phyloP scores from a whole-genome alignment of 2,113 vertebrate genomes.

The Xenotilapia flavipinnis region DNA sequence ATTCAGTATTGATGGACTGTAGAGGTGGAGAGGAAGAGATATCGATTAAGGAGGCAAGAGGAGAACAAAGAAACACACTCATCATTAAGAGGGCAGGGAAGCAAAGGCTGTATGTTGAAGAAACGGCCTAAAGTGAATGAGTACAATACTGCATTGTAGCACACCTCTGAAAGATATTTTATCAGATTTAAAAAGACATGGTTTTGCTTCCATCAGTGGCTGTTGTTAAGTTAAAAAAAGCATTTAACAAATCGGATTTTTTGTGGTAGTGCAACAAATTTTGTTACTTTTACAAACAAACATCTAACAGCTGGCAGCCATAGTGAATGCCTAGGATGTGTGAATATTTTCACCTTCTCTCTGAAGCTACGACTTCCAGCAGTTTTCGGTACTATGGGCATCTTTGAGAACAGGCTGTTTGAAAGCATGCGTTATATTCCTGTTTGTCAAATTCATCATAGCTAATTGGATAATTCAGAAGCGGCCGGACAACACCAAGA shows the following conservation, averaged over 20 bases:
- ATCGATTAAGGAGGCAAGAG: constrained; percentile 33
- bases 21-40: neutral
- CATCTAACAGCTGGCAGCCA: neutral
- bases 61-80: constrained; percentile 26
- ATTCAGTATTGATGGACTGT: constrained; percentile 50
- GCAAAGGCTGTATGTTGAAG: neutral
- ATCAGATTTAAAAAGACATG: neutral
- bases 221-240: neutral
- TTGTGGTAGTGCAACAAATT: neutral
- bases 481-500: neutral
- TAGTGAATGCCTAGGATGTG: neutral
- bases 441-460: neutral
- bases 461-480: neutral
- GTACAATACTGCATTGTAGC: neutral
- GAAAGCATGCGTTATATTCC: neutral
- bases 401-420: neutral
- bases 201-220: neutral
- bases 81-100: constrained; percentile 38
- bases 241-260: neutral
- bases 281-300: neutral
- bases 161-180: neutral
- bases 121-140: constrained; percentile 31
- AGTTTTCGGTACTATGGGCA: neutral
- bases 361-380: accelerated
- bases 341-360: neutral